Percentiles rank a stretch among this genome's conserved stretches.
phyloP scores from a whole-genome alignment of 2,113 vertebrate species.

The Alces alces region DNA sequence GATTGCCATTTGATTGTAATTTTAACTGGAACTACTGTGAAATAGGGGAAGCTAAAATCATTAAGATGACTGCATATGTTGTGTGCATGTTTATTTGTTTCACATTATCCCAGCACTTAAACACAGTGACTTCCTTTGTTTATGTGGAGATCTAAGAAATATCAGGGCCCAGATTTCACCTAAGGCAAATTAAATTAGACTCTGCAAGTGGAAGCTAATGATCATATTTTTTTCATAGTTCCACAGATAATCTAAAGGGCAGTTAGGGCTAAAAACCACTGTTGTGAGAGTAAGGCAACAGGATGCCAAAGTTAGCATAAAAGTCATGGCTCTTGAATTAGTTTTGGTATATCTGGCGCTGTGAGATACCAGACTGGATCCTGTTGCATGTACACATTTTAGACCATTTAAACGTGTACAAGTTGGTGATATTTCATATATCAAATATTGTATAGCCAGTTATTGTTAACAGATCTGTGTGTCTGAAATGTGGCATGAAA shows the following conservation, averaged over 20 bases:
- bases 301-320: neutral
- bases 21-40: neutral
- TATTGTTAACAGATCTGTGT: neutral
- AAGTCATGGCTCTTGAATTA: neutral
- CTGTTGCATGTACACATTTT: neutral
- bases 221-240: neutral
- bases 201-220: neutral
- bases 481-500: neutral
- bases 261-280: neutral
- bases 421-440: neutral
- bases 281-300: neutral
- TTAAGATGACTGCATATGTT: neutral
- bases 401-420: neutral
- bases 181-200: neutral
- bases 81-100: neutral
- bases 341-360: neutral
- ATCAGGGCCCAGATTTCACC: neutral
- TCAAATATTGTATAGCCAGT: neutral
- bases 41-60: neutral
- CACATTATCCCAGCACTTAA: neutral
- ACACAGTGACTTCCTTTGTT: neutral
- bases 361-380: neutral
- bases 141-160: neutral
- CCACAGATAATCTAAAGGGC: neutral
- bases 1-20: neutral